Evolutionary conservation across 1,140 invertebrate species (phyloP).

Genomic region (Streblospio benedicti): DNA sequence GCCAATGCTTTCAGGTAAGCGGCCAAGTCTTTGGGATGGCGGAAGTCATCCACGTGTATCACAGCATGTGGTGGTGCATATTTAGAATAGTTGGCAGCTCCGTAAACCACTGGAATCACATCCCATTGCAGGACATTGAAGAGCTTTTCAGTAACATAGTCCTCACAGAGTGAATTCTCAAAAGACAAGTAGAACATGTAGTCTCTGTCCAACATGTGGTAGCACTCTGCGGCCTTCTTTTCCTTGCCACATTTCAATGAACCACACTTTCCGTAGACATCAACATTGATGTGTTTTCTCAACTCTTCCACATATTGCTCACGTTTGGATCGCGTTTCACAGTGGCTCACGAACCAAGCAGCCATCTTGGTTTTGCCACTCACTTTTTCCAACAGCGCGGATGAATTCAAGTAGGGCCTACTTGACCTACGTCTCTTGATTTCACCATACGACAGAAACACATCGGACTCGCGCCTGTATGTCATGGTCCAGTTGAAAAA

Average conservation of each 20-base stretch:
- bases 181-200: constrained; percentile 23
- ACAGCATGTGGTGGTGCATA: constrained; percentile 62
- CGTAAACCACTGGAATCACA: constrained; percentile 50
- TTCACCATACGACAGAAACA: too few species aligned
- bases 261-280: too few species aligned
- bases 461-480: too few species aligned
- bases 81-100: constrained; percentile 50
- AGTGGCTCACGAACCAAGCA: constrained; percentile 16
- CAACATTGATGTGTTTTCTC: constrained; percentile 13
- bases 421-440: too few species aligned
- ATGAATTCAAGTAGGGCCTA: too few species aligned
- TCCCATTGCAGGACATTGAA: too few species aligned
- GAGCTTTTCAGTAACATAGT: too few species aligned
- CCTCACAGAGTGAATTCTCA: too few species aligned
- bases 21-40: constrained; percentile 75
- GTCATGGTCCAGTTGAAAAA: too few species aligned
- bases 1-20: constrained; percentile 65
- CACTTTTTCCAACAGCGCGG: too few species aligned
- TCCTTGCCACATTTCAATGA: neutral
- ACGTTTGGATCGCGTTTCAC: constrained; percentile 10
- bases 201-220: constrained; percentile 67
- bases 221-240: constrained; percentile 62
- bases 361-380: constrained; percentile 25
- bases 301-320: constrained; percentile 11
- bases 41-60: constrained; percentile 93